Evolutionary conservation across 1,140 invertebrate species (phyloP), one percentile per base, ranked within the genome.

Genomic region (Diorhabda sublineata): DNA sequence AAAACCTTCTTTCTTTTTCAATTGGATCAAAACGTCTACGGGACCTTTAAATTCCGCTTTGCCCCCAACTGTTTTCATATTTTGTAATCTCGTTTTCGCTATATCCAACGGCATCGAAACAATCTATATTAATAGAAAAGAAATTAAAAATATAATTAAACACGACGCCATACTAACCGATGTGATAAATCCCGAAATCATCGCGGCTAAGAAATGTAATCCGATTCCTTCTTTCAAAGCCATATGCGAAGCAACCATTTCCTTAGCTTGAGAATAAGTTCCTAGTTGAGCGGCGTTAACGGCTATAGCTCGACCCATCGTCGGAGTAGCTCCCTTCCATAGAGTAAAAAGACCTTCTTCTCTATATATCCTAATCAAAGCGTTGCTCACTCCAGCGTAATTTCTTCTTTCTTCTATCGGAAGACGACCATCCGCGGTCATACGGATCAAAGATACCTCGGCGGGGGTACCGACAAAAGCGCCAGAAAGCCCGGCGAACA

Each of bases 51-150:
- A 99, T 82, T 99, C 97, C 9, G 96, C 95, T 78, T 94, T 95
- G 66, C 96, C 96, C 83, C 97, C 86, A 65, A 95, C 88, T 0
- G 86, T 89, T 83, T 94, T 96, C 96, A 98, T 98, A 77, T 97
- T 99, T 87, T 99, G 98, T 71, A 99, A 97, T 80, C 93, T 92
- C 8, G 97, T 99, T 85, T 99, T 99, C 43, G 95, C 96, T 81
- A 99, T 99, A 84, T 99, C 97, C 11, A 99, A 93, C 9, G 98
- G 98, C 95, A 99, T 97, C 0, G 97, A 98, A 5, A 95, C 94
- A 65, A 91, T 89, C 26, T 26, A 26, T 26, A 26, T 26, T 26
- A 26, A 26, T 26, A 26, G 26, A 26, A 26, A 26, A 26, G 26
- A 26, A 26, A 26, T 26, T 26, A 26, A 26, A 26, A 26, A 1